Conservation (phyloP, 1,140 invertebrate genomes). For the Drosophila pallidifrons region DNA sequence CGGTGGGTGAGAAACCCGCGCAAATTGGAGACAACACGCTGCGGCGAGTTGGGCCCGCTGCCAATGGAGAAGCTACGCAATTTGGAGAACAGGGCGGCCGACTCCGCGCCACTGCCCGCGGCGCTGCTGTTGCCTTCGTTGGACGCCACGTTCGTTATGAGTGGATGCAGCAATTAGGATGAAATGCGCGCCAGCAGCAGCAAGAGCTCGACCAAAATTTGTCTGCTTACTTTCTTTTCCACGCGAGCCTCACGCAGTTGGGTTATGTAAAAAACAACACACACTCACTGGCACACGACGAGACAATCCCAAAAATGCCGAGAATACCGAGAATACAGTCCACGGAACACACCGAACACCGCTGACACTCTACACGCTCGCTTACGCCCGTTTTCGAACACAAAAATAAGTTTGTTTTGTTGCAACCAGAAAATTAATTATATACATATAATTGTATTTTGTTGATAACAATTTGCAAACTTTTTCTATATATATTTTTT, state of each 20-base stretch:
- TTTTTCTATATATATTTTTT: background rate
- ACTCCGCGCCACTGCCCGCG: conserved; percentile 78
- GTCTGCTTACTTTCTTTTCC: background rate
- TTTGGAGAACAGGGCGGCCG: conserved; percentile 85
- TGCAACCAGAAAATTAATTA: conserved; percentile 29
- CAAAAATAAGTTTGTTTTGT: conserved; percentile 12
- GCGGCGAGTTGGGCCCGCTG: conserved; percentile 86
- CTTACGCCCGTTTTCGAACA: conserved; percentile 8
- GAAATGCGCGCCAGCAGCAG: conserved; percentile 37
- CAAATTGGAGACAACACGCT: conserved; percentile 87
- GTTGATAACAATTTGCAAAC: background rate
- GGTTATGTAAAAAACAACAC: conserved; percentile 57
- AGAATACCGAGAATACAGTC: conserved; percentile 52
- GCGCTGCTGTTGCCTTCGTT: conserved; percentile 78
- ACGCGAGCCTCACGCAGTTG: conserved; percentile 14
- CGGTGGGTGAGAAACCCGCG: conserved; percentile 87
- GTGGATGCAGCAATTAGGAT: conserved; percentile 20
- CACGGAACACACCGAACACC: conserved; percentile 27
- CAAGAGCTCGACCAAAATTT: background rate
- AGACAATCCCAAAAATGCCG: conserved; percentile 31
- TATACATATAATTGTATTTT: background rate
- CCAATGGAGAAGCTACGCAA: conserved; percentile 85
- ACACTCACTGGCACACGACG: background rate
- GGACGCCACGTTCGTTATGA: conserved; percentile 82
- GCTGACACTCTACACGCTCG: conserved; percentile 30